Evolutionary conservation across 1,140 invertebrate species (phyloP), one percentile per base, ranked within the genome.

Genomic region (Linepithema humile): DNA sequence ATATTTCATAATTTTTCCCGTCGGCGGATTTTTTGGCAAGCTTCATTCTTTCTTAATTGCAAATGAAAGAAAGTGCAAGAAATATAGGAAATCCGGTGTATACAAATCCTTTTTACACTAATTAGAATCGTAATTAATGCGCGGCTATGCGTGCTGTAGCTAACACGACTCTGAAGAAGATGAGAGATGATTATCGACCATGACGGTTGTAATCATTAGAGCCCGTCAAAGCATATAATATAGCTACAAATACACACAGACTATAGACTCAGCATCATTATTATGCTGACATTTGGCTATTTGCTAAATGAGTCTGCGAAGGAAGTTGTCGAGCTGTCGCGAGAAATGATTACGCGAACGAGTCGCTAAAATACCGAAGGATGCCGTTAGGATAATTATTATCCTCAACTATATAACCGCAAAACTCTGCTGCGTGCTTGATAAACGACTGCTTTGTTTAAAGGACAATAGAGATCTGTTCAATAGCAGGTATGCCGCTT

Each of bases 81-180:
- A 57, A 57, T 57, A 23, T 77, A 40, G 23, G 57, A 77, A 65
- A 20, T 77, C 20, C n/a, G 29, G 15, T 12, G 35, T 23, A 17
- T 29, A 32, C 26, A 38, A 53, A 35, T 65, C 15, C 26, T 38
- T 50, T 77, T 77, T 65, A 26, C 43, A 65, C 32, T 65, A 77
- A 77, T 77, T 50, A 77, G 17, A 77, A 50, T 77, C 23, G 29
- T 77, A 65, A 77, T 77, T 77, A 65, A 77, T 65, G 43, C 50
- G 2, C 29, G 17, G 12, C 45, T 38, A n/a, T 17, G 1, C 38
- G 45, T 12, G 20, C n/a, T 50, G n/a, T 32, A 62, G 45, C 55
- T 62, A 75, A 75, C 26, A 20, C 3, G 26, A 75, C 38, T 77
- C 20, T 4, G 10, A 26, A 12, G 40, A 50, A 77, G 43, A 62